Conservation (phyloP, 2,797 vertebrate species). For the Pangasius larnaudii region DNA sequence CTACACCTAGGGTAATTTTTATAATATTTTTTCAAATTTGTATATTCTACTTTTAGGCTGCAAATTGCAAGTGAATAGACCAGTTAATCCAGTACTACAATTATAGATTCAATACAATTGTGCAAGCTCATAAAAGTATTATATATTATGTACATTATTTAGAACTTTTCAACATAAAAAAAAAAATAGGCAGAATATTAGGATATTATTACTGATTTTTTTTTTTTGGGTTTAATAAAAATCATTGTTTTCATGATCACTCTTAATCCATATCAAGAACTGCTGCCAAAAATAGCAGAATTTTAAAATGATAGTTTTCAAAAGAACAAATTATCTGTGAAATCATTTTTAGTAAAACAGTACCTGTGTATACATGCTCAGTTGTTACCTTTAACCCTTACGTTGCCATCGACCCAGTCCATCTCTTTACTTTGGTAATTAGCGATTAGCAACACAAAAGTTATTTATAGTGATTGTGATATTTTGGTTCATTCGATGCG, state of each 20-base stretch:
- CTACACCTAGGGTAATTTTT: neutral
- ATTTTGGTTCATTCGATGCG: neutral
- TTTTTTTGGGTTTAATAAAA: neutral
- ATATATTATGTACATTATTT: neutral
- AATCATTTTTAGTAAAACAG: neutral
- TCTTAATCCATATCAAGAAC: neutral
- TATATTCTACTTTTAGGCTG: neutral
- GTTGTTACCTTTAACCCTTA: neutral
- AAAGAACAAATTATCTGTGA: neutral
- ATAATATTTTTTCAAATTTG: neutral
- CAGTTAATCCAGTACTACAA: neutral
- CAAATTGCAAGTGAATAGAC: neutral
- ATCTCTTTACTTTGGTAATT: neutral
- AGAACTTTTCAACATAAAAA: neutral
- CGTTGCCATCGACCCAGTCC: neutral
- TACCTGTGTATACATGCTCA: neutral
- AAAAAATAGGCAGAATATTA: neutral
- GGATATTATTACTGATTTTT: neutral
- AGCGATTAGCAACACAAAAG: neutral
- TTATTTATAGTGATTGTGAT: neutral
- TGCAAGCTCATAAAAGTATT: neutral
- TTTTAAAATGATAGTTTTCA: neutral
- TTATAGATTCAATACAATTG: neutral
- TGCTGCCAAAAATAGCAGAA: neutral
- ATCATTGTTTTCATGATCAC: neutral